These are phyloP conservation scores for Protobothrops flavoviridis DNA, from an alignment of 2,113 vertebrate genomes.

Conservation along the genomic window DNA sequence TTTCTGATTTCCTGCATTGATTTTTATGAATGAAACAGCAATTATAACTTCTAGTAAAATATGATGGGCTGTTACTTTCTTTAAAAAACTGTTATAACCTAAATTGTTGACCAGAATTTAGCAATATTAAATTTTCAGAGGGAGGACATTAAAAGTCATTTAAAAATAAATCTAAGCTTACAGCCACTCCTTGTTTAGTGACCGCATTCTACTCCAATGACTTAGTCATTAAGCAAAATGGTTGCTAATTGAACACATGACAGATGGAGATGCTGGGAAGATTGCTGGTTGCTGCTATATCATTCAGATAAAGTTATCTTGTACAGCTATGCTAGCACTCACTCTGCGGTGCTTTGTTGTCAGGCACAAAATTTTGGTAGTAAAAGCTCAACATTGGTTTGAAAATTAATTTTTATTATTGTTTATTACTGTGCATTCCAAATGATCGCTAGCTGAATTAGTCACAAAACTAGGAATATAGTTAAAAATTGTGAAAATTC, in stretches of 20 bases:
- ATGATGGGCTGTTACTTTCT: neutral
- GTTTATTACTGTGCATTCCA: neutral
- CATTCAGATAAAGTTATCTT: neutral
- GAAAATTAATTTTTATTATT: neutral
- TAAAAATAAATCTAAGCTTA: neutral
- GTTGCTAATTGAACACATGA: neutral
- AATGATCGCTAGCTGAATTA: neutral
- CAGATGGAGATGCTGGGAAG: neutral
- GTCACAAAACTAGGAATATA: neutral
- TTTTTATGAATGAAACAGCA: neutral
- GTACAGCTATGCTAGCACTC: neutral
- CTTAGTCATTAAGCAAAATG: neutral
- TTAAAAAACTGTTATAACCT: neutral
- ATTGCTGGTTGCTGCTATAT: neutral
- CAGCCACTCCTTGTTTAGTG: neutral
- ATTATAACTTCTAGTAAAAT: neutral
- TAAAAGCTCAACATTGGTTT: neutral
- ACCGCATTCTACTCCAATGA: neutral
- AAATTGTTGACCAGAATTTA: neutral
- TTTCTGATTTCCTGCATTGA: neutral
- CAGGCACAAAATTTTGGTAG: neutral
- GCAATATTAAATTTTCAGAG: neutral
- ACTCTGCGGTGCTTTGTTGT: neutral
- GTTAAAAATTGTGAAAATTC: neutral
- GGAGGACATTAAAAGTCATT: slow-evolving; percentile 6